Evolutionary conservation across 2,113 vertebrate genomes (phyloP), one percentile per base, ranked within the genome.

Genomic region (Actenoides hombroni): DNA sequence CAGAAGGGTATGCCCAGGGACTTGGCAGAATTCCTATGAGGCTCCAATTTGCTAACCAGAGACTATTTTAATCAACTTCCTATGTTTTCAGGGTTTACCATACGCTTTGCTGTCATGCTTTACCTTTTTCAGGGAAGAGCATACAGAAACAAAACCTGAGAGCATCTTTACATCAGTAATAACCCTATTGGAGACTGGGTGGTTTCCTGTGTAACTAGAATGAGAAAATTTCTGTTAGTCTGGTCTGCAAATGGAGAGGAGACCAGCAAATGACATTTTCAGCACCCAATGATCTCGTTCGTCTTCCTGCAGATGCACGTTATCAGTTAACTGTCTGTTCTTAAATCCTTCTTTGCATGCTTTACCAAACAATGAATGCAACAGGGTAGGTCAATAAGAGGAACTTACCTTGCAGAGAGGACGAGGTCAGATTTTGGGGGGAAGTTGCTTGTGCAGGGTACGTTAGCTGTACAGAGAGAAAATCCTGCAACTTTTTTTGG

Each of bases 101-200:
- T 60, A 64, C 4, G 54, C 5, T 28, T 21, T 25, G 3, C 10
- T 70, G 26, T 5, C 13, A 10, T 74, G 74, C 56, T 70, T 97
- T 97, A 98, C 98, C 97, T 97, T 46, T 67, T 93, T 13, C 33
- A 97, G 77, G 19, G 97, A 98, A 64, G 97, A 94, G 33, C 86
- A 57, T 60, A 94, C 26, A 28, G 97, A 95, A 74, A 90, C 85
- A 92, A 96, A 98, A 54, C 98, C 98, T 4, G 98, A 98, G 14
- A 98, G 96, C 97, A 98, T 97, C 94, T 98, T 98, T 65, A 98
- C 83, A 4, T 98, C 97, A 79, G 98, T 76, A 68, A 98, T 87
- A 61, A 94, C 98, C 97, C 97, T 97, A 33, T 96, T 97, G 40
- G 98, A 96, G 64, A 85, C 13, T 1, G 25, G 65, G 37, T 84